These are phyloP conservation scores for Tachina lurida DNA, from an alignment of 2,888 invertebrate genomes.

Conservation along the genomic window DNA sequence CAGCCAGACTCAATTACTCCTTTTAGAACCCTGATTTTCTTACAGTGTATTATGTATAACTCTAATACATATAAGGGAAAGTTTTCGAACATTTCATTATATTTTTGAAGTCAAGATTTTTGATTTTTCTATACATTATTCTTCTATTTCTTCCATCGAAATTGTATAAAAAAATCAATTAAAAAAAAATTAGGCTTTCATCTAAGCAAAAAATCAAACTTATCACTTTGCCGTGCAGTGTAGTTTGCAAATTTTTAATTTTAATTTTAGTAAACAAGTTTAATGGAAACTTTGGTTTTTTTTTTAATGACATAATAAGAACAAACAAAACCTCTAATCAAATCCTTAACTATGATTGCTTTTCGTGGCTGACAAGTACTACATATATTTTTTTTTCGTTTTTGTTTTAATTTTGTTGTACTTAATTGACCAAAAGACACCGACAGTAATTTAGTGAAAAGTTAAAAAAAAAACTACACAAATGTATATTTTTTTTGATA, in stretches of 20 bases:
- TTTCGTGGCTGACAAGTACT: conserved; percentile 22
- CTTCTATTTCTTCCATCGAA: no score
- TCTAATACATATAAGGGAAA: no score
- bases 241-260: background rate
- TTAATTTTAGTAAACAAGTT: conserved; percentile 39
- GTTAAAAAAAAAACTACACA: conserved; percentile 33
- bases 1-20: no score
- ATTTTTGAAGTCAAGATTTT: no score
- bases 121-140: no score
- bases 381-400: background rate
- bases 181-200: no score
- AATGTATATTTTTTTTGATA: conserved; percentile 12
- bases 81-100: no score
- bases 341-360: conserved; percentile 46
- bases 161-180: no score
- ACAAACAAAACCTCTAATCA: conserved; percentile 61
- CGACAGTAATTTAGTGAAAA: conserved; percentile 29
- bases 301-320: conserved; percentile 25
- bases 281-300: conserved; percentile 27
- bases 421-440: conserved; percentile 63
- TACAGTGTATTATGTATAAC: no score
- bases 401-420: conserved; percentile 25
- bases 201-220: no score
- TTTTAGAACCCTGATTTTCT: no score
- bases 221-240: background rate